Evolutionary conservation across 2,888 invertebrate species (phyloP), one percentile per base, ranked within the genome.

Genomic region (Orthonychiurus folsomi): DNA sequence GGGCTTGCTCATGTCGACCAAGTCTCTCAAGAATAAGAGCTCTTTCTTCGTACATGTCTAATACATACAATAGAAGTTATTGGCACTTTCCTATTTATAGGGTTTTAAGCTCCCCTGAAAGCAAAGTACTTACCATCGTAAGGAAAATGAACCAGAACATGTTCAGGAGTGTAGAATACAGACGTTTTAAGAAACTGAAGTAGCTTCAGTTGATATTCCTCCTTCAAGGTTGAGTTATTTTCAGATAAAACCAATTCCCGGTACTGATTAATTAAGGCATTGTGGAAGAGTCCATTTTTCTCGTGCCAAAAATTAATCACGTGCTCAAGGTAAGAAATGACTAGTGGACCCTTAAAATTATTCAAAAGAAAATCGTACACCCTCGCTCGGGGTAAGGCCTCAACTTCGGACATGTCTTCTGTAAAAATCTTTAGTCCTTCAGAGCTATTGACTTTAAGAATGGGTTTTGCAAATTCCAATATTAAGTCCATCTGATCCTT

Each of bases 281-380:
- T 94, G 77, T 99, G 97, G 74, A 94, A 90, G 56, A 88, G 76
- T 0, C 89, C 82, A 75, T 87, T 89, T 0, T 82, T 82, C 71
- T 99, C 97, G 66, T 86, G 84, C 93, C 96, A 96, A 1, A 84
- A 83, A 67, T 87, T 83, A 27, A 99, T 89, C 0, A 97, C 85
- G 76, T 99, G 95, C 76, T 97, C 96, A 80, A 97, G 79, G 76
- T 97, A 99, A 0, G 91, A 89, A 74, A 95, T 89, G 0, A 93
- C 91, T 26, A 93, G 80, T 27, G 52, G 54, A 20, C 82, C 77
- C 67, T 88, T 86, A 75, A 90, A 89, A 68, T 85, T 87, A 72
- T 87, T 83, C n/a, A 90, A 80, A 20, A 99, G 79, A 76, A 89
- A 96, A 74, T 93, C 91, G 48, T 96, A 79, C 48, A 99, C 87